Conservation (phyloP, 2,888 invertebrate species). For the Scaptodrosophila latifasciaeformis region DNA sequence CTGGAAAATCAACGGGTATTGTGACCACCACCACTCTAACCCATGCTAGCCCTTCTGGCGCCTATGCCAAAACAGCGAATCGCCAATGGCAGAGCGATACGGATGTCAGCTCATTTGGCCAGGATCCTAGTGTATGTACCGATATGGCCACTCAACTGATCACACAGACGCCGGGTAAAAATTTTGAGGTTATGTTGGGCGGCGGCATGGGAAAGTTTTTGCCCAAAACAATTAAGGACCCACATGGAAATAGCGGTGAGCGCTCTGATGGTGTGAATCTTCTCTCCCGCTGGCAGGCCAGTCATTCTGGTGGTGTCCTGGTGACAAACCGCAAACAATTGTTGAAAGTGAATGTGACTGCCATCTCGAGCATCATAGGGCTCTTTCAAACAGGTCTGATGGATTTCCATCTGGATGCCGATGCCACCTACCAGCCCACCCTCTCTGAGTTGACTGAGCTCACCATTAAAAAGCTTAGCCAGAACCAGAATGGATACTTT, state of each 20-base stretch:
- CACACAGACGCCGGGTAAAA: conserved; percentile 80
- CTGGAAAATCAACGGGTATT: conserved; percentile 78
- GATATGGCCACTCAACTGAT: conserved; percentile 87
- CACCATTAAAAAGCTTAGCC: conserved; percentile 79
- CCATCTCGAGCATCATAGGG: conserved; percentile 77
- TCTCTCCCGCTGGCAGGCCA: conserved; percentile 80
- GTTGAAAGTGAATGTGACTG: conserved; percentile 72
- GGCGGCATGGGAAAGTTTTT: conserved; percentile 83
- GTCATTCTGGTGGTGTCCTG: conserved; percentile 76
- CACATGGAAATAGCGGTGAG: conserved; percentile 76
- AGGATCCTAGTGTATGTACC: conserved; percentile 74
- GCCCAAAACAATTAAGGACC: conserved; percentile 76
- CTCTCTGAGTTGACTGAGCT: conserved; percentile 81
- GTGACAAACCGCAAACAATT: conserved; percentile 79
- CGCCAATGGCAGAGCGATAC: conserved; percentile 84
- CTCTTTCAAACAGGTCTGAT: conserved; percentile 77
- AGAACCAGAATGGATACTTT: conserved; percentile 78
- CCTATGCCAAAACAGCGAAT: conserved; percentile 79
- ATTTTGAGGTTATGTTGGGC: conserved; percentile 85
- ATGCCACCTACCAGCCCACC: conserved; percentile 76
- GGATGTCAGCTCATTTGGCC: conserved; percentile 72
- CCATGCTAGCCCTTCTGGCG: conserved; percentile 84
- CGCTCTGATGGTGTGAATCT: conserved; percentile 81
- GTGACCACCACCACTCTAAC: conserved; percentile 87
- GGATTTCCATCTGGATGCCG: conserved; percentile 77